Evolutionary conservation across 2,113 vertebrate genomes (phyloP).

Genomic region (Rhinoderma darwinii): DNA sequence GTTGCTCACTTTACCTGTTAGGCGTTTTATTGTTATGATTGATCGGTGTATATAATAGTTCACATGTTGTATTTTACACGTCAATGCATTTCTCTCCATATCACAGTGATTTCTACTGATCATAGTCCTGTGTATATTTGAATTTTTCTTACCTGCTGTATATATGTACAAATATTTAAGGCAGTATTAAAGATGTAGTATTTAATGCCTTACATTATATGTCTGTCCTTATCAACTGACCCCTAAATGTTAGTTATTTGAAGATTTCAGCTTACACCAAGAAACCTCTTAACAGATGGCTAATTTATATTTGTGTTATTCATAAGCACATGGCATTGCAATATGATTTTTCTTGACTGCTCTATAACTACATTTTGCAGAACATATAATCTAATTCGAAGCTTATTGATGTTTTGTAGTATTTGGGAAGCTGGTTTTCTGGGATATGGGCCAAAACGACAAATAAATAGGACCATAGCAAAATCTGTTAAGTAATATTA

Average conservation of each 20-base stretch:
- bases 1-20: too few relatives aligned
- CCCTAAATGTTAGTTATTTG: not conserved
- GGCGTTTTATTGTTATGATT: too few relatives aligned
- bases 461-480: slow-evolving; percentile 49
- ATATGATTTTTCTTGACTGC: slow-evolving; percentile 42
- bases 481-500: slow-evolving; percentile 48
- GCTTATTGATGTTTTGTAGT: slow-evolving; percentile 54
- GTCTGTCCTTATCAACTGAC: not conserved
- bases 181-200: not conserved
- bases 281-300: slow-evolving; percentile 43
- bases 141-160: too few relatives aligned
- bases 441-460: slow-evolving; percentile 42
- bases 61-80: too few relatives aligned
- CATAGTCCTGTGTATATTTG: too few relatives aligned
- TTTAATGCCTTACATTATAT: not conserved
- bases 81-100: too few relatives aligned
- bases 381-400: slow-evolving; percentile 40
- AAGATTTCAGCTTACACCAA: not conserved
- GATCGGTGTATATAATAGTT: too few relatives aligned
- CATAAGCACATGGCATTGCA: slow-evolving; percentile 27
- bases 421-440: slow-evolving; percentile 49
- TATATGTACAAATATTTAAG: too few relatives aligned
- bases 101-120: too few relatives aligned
- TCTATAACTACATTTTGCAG: slow-evolving; percentile 47
- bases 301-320: slow-evolving; percentile 43